These are phyloP conservation scores for Lucilia sericata DNA, from an alignment of 1,140 invertebrate genomes.

Conservation along the genomic window DNA sequence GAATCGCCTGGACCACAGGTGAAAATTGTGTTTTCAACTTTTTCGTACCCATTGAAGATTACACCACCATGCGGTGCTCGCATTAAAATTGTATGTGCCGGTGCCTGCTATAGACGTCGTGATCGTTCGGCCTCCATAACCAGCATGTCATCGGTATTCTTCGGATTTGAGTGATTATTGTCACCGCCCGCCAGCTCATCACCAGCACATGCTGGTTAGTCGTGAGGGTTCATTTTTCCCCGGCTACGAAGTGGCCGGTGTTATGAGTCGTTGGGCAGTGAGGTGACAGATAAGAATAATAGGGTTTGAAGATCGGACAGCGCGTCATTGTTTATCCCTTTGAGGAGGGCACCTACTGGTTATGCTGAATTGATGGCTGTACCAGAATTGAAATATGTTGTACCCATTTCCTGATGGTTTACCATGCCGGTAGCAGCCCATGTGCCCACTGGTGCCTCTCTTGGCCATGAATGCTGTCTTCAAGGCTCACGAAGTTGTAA, in stretches of 20 bases:
- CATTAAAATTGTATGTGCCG: slow-evolving; percentile 84
- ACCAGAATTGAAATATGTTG: slow-evolving; percentile 83
- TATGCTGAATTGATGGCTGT: slow-evolving; percentile 91
- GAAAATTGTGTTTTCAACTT: slow-evolving; percentile 86
- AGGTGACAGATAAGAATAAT: slow-evolving; percentile 71
- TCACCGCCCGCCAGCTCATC: slow-evolving; percentile 61
- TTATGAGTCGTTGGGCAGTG: slow-evolving; percentile 79
- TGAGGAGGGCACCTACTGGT: slow-evolving; percentile 86
- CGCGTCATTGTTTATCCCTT: slow-evolving; percentile 86
- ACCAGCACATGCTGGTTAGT: slow-evolving; percentile 79
- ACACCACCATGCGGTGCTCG: slow-evolving; percentile 84
- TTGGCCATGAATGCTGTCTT: slow-evolving; percentile 87
- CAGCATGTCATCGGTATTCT: slow-evolving; percentile 76
- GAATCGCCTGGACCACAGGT: slow-evolving; percentile 81
- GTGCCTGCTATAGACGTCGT: slow-evolving; percentile 82
- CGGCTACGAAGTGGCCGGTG: slow-evolving; percentile 84
- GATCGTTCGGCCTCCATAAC: slow-evolving; percentile 78
- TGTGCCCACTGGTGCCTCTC: slow-evolving; percentile 87
- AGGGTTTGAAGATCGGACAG: slow-evolving; percentile 75
- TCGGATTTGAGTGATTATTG: slow-evolving; percentile 69
- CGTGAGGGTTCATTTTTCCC: slow-evolving; percentile 85
- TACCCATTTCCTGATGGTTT: slow-evolving; percentile 83
- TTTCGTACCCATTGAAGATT: slow-evolving; percentile 87
- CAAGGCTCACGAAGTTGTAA: slow-evolving; percentile 78
- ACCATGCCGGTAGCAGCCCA: slow-evolving; percentile 88